Percentiles rank a stretch among this genome's conserved stretches.
phyloP scores from a whole-genome alignment of 1,140 invertebrate species.

The Ruditapes philippinarum region DNA sequence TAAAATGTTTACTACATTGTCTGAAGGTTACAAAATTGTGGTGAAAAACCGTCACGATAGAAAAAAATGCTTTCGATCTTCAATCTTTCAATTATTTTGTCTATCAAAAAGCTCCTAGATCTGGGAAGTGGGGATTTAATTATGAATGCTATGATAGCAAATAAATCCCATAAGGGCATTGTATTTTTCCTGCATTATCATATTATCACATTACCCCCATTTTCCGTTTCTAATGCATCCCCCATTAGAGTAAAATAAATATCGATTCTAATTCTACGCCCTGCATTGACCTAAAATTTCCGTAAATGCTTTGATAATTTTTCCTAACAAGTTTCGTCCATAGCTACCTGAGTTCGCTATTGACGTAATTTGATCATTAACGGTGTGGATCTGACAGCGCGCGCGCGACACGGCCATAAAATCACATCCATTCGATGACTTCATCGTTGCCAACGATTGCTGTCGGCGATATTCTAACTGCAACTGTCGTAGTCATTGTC shows the following conservation, averaged over 20 bases:
- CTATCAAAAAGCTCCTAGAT: too few species aligned
- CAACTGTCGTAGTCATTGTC: conserved; percentile 42
- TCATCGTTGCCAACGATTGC: conserved; percentile 18
- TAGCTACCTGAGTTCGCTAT: neutral
- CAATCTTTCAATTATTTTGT: too few species aligned
- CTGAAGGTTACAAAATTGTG: too few species aligned
- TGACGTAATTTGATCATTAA: neutral
- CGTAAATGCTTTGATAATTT: neutral
- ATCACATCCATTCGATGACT: conserved; percentile 6
- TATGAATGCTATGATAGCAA: too few species aligned
- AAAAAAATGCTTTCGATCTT: too few species aligned
- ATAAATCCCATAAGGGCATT: neutral
- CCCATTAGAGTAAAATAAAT: neutral
- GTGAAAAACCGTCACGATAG: too few species aligned
- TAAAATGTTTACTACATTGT: too few species aligned
- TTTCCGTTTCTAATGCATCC: neutral
- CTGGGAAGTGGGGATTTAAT: too few species aligned
- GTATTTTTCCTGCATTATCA: neutral
- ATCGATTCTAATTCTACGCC: neutral
- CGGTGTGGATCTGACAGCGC: neutral
- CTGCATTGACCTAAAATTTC: neutral
- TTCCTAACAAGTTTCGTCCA: neutral
- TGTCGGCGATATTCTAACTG: conserved; percentile 46
- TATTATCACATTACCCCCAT: neutral
- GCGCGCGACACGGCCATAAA: conserved; percentile 6